Conservation (phyloP, 2,888 invertebrate genomes). For the Conomelus anceps region DNA sequence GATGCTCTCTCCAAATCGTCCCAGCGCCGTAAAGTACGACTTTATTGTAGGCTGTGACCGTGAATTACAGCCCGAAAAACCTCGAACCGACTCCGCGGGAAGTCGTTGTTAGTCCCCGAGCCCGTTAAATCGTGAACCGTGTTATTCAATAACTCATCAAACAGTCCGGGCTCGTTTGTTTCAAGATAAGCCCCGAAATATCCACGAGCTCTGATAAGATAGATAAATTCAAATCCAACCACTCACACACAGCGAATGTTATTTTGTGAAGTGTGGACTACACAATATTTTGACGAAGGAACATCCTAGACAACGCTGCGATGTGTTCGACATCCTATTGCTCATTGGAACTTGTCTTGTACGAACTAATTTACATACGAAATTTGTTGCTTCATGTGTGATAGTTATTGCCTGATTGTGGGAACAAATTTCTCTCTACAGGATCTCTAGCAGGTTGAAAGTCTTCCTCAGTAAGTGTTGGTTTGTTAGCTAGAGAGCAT, state of each 20-base stretch:
- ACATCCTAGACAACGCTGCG: not conserved
- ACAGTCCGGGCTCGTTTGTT: not conserved
- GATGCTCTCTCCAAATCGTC: not conserved
- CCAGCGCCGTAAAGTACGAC: not conserved
- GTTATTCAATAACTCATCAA: not conserved
- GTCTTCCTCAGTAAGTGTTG: not conserved
- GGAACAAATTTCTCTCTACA: not conserved
- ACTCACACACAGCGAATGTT: not conserved
- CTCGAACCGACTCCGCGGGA: not conserved
- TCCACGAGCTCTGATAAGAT: not conserved
- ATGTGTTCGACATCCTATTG: not conserved
- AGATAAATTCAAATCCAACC: not conserved
- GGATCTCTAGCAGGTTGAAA: not conserved
- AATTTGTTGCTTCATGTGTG: not conserved
- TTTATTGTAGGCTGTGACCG: not conserved
- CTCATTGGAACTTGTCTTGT: not conserved
- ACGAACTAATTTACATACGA: not conserved
- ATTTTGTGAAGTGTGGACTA: not conserved
- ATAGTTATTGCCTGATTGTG: not conserved
- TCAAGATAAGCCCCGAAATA: not conserved
- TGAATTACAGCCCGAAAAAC: not conserved
- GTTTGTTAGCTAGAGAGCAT: not conserved
- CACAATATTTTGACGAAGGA: not conserved
- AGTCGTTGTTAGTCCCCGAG: too few species aligned
- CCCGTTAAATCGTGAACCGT: not conserved